Evolutionary conservation across 2,797 vertebrate genomes (phyloP).

Genomic region (Ptychobarbus kaznakovi): DNA sequence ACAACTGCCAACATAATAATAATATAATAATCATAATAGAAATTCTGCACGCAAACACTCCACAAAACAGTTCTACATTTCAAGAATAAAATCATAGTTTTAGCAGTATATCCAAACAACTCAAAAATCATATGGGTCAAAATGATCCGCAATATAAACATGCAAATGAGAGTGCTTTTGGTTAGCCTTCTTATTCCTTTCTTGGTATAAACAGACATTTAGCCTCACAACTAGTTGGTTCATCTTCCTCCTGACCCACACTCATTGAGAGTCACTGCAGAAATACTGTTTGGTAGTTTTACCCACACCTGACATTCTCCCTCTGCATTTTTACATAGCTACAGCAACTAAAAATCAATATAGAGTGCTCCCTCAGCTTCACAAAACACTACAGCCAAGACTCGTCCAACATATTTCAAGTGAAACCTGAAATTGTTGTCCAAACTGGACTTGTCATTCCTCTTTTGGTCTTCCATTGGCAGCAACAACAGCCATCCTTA

Average conservation of each 20-base stretch:
- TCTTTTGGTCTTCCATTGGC: not conserved
- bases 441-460: not conserved
- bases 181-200: not conserved
- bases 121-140: not conserved
- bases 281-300: constrained; percentile 19
- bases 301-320: constrained; percentile 22
- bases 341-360: not conserved
- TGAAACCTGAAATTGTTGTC: constrained; percentile 1
- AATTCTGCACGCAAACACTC: not conserved
- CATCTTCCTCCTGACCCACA: not conserved
- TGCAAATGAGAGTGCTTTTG: not conserved
- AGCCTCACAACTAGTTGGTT: not conserved
- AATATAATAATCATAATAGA: not conserved
- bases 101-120: not conserved
- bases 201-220: not conserved
- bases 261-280: constrained; percentile 9
- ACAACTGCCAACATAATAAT: not conserved
- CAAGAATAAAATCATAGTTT: not conserved
- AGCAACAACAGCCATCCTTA: not conserved
- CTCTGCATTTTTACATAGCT: constrained; percentile 14
- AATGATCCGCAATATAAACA: not conserved
- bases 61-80: not conserved
- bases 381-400: not conserved
- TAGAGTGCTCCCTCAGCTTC: not conserved
- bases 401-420: not conserved